Base-by-base conservation (phyloP, 2,888 invertebrate species). In the Cinara cedri region DNA sequence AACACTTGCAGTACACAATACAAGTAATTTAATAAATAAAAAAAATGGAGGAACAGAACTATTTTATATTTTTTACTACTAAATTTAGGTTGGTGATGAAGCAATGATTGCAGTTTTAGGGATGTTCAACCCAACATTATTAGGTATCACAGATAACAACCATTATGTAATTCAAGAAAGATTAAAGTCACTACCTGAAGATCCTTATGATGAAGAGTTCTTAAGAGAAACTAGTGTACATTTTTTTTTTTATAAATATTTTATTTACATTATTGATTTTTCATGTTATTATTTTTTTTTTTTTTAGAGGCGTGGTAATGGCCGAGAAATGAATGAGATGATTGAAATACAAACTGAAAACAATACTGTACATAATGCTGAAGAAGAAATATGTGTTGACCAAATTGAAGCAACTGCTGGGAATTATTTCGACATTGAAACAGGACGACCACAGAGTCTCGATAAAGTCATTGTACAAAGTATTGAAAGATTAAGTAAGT, bases 151-250 rank as follows among this genome's bases (percentile, higher is more conserved):
- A 0, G 94, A 94, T 0, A 85, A 87, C 0, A 93, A 95, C 85
- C 87, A 87, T 44, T 90, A 92, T 1, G 91, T 92, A 83, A 90
- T 91, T 14, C 94, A 94, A 84, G 91, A 89, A 83, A 86, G 90
- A 62, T 89, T 88, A 55, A 87, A 88, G 70, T 91, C 95, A 3
- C 96, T 97, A 85, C 91, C 96, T 0, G 95, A 96, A 86, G 97
- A 97, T 87, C 96, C 96, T 3, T 95, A 95, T 85, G 97, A 97
- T 87, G 95, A 95, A 16, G 93, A 94, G 84, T 97, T 95, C 85
- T 87, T 97, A 14, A 88, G 94, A 82, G 97, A 97, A 87, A 97
- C 95, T 0, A 92, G 95, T 82, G 90, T 90, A 85, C n/a, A 85
- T 86, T 83, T 54, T 68, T 26, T 42, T 44, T 72, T 21, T 24